These are phyloP conservation scores for Scomber japonicus DNA, from an alignment of 2,113 vertebrate genomes.

Conservation along the genomic window DNA sequence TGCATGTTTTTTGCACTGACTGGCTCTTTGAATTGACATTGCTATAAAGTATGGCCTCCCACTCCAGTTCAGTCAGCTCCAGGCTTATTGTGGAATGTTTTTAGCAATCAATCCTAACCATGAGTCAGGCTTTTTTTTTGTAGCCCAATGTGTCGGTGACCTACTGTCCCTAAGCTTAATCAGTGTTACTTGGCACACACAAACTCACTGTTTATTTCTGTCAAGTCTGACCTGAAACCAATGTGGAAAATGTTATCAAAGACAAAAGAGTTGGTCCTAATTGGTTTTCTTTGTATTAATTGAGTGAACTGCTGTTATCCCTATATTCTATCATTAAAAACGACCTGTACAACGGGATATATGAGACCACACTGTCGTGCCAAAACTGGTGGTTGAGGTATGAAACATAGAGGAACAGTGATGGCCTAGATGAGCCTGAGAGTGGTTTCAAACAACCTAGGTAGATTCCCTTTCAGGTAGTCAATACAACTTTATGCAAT, in stretches of 20 bases:
- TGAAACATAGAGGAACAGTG: not conserved
- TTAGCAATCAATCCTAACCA: not conserved
- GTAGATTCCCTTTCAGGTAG: conserved; percentile 8
- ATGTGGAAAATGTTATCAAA: not conserved
- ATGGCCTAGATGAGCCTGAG: conserved; percentile 20
- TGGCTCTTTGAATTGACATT: not conserved
- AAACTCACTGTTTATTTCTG: conserved; percentile 9
- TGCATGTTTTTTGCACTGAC: not conserved
- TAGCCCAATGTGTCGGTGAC: not conserved
- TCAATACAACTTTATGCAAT: conserved; percentile 20
- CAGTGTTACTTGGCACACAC: not conserved
- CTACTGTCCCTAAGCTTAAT: not conserved
- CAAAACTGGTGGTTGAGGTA: not conserved
- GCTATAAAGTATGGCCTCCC: not conserved
- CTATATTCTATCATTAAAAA: not conserved
- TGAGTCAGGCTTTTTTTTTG: not conserved
- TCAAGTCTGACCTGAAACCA: not conserved
- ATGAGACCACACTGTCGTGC: not conserved
- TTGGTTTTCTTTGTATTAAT: too few relatives aligned
- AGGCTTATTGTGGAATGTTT: not conserved
- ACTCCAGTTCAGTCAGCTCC: not conserved
- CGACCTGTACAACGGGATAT: not conserved
- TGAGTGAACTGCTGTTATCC: too few relatives aligned
- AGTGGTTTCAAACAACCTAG: conserved; percentile 2
- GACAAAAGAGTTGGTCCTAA: not conserved